Evolutionary conservation across 2,797 vertebrate genomes (phyloP).

Genomic region (Mionectes olivaceus): DNA sequence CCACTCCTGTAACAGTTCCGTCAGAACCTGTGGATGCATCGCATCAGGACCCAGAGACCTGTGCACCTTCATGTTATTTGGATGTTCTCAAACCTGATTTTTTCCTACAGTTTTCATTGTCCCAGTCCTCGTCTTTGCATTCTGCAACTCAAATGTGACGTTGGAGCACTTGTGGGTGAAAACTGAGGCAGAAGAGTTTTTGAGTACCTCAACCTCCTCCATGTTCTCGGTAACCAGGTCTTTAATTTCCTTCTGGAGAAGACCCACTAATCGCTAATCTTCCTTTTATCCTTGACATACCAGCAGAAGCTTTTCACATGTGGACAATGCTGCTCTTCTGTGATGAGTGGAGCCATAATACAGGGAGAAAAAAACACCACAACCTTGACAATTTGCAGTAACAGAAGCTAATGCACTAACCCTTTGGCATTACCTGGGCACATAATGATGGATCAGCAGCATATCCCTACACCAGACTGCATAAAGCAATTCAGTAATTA

Average conservation of each 20-base stretch:
- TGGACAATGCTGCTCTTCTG: background rate
- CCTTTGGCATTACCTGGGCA: background rate
- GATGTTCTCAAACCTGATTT: background rate
- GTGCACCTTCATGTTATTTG: background rate
- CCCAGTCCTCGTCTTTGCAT: background rate
- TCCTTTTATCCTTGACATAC: background rate
- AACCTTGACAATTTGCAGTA: background rate
- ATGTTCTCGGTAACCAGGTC: background rate
- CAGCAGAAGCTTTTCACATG: background rate
- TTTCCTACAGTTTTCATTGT: background rate
- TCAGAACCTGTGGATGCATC: background rate
- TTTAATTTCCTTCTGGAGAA: background rate
- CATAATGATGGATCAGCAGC: background rate
- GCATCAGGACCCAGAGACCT: background rate
- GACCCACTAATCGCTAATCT: background rate
- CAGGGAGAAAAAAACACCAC: background rate
- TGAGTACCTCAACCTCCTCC: background rate
- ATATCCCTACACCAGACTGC: background rate
- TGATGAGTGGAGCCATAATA: background rate
- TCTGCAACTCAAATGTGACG: background rate
- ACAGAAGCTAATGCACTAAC: background rate
- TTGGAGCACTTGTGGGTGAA: background rate
- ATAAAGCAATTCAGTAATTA: conserved; percentile 8
- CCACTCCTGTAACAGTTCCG: background rate
- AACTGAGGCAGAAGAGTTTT: background rate